Evolutionary conservation across 2,888 invertebrate genomes (phyloP).

Genomic region (Hybos culiciformis): DNA sequence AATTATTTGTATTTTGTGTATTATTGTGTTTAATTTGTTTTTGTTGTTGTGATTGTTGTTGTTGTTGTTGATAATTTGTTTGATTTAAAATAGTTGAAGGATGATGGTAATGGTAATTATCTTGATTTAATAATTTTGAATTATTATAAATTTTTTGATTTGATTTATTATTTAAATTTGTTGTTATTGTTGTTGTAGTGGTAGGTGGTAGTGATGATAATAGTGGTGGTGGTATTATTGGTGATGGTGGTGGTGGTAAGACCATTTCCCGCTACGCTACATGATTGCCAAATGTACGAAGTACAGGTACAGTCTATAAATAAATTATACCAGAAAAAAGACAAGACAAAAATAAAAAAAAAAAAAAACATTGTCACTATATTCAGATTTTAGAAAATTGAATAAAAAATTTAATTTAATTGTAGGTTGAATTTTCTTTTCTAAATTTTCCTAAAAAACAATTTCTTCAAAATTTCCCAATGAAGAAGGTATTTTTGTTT

Average conservation of each 20-base stretch:
- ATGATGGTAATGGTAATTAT: conserved; percentile 6
- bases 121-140: too few species aligned
- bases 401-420: conserved; percentile 15
- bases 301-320: conserved; percentile 35
- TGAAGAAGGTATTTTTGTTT: too few species aligned
- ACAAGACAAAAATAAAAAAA: conserved; percentile 6
- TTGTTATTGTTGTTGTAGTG: conserved; percentile 14
- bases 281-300: conserved; percentile 37
- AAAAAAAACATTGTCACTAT: too few species aligned
- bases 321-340: background rate
- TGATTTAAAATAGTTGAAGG: too few species aligned
- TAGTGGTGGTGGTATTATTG: conserved; percentile 16
- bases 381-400: too few species aligned
- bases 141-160: background rate
- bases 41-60: conserved; percentile 16
- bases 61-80: conserved; percentile 11
- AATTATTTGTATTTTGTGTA: conserved; percentile 16
- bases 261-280: conserved; percentile 37
- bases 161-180: background rate
- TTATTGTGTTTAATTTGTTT: conserved; percentile 6
- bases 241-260: conserved; percentile 21
- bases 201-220: conserved; percentile 14
- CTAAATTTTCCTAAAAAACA: too few species aligned
- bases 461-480: too few species aligned
- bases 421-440: too few species aligned